These are phyloP conservation scores for Fistularia tabacaria DNA, from an alignment of 2,797 vertebrate genomes.

Conservation along the genomic window DNA sequence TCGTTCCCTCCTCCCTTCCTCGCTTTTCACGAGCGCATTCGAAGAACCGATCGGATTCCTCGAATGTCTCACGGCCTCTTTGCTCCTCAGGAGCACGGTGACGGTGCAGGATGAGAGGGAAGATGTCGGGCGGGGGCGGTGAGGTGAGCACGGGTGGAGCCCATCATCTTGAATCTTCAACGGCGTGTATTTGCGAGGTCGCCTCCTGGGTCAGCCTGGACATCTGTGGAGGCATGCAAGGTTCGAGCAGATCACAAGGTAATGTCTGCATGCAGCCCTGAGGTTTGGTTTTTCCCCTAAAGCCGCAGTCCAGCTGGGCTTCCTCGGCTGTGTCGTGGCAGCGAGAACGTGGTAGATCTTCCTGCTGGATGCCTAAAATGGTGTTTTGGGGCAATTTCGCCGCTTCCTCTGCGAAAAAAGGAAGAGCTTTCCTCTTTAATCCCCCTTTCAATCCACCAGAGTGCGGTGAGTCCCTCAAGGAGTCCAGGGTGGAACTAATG, in stretches of 20 bases:
- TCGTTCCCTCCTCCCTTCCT: too few species aligned
- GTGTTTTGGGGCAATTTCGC: conserved; percentile 39
- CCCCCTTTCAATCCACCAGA: conserved; percentile 25
- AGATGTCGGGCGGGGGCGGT: too few species aligned
- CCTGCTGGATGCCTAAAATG: conserved; percentile 23
- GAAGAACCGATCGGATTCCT: too few species aligned
- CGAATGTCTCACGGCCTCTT: too few species aligned
- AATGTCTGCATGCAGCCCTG: conserved; percentile 38
- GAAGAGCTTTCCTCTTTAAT: conserved; percentile 35
- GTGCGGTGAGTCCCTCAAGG: conserved; percentile 35
- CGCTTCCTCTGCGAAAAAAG: conserved; percentile 28
- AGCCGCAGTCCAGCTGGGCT: conserved; percentile 36
- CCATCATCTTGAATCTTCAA: too few species aligned
- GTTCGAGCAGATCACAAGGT: conserved; percentile 34
- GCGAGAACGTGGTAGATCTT: conserved; percentile 17
- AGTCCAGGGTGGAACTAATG: conserved; percentile 26
- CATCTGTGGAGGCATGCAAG: conserved; percentile 17
- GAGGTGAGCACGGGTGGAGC: too few species aligned
- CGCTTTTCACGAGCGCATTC: too few species aligned
- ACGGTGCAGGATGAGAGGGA: too few species aligned
- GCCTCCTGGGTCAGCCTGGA: conserved; percentile 4
- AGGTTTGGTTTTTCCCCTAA: conserved; percentile 30
- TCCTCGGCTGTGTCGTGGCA: conserved; percentile 49
- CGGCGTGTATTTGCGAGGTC: conserved; percentile 23
- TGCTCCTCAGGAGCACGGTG: too few species aligned